Conservation (phyloP, 2,888 invertebrate genomes). For the Troglohyphantes excavatus region DNA sequence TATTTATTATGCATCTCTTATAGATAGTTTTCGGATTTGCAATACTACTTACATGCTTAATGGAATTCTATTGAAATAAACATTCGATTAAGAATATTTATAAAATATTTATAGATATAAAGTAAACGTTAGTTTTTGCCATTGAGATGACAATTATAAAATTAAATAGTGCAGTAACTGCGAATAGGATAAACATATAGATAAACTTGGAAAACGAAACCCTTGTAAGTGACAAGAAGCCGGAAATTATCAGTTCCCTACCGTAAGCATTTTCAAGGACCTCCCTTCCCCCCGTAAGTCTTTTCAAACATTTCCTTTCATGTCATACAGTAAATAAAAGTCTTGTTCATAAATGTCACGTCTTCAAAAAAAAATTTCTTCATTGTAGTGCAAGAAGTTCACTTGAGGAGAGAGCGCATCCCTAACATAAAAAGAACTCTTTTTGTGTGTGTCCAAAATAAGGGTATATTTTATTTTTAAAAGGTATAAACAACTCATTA, state of each 20-base stretch:
- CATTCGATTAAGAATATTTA: no score
- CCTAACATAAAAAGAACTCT: neutral
- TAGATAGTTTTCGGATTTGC: no score
- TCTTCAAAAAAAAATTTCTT: neutral
- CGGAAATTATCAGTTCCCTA: neutral
- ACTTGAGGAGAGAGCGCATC: neutral
- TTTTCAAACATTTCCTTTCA: neutral
- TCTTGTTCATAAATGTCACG: slow-evolving; percentile 2
- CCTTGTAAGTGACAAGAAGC: neutral
- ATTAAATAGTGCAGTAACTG: no score
- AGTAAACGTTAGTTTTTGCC: no score
- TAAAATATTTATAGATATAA: no score
- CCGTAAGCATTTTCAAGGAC: neutral
- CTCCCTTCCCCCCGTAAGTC: neutral
- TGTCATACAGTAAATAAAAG: neutral
- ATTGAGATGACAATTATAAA: no score
- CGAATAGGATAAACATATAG: no score
- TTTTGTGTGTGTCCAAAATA: neutral
- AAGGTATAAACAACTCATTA: no score
- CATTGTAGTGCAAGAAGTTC: neutral
- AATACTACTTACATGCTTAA: no score
- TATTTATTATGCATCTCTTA: no score
- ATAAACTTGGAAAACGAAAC: neutral
- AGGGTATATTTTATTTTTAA: no score
- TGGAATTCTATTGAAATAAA: no score